Percentiles rank a stretch among this genome's conserved stretches.
These are phyloP conservation scores for Gambelia wislizenii DNA, from an alignment of 2,797 vertebrate species.

Conservation along the genomic window DNA sequence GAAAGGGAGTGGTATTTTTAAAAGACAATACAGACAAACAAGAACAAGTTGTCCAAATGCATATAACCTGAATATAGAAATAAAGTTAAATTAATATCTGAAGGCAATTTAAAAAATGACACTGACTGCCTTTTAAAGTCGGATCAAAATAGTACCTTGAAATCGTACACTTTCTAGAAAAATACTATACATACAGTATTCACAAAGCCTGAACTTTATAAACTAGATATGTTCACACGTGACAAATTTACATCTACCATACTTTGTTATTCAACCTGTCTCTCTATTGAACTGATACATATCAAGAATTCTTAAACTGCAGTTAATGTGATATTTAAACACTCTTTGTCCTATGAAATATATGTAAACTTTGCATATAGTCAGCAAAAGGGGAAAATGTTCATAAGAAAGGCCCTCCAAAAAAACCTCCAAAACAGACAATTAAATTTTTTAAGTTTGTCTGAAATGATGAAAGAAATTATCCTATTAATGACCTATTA, in stretches of 20 bases:
- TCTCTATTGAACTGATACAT: background rate
- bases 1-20: too few species aligned
- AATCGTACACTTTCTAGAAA: background rate
- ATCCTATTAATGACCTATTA: background rate
- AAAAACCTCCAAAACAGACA: too few species aligned
- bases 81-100: background rate
- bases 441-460: background rate
- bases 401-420: background rate
- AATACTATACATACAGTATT: background rate
- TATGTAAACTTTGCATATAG: background rate
- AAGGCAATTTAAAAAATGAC: background rate
- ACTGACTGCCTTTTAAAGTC: background rate
- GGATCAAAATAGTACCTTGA: background rate
- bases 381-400: background rate
- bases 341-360: background rate
- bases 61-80: too few species aligned
- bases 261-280: background rate
- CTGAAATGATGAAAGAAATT: background rate
- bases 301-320: background rate
- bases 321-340: background rate
- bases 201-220: too few species aligned
- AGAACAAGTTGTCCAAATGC: too few species aligned
- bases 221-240: too few species aligned
- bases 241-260: too few species aligned
- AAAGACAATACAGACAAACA: too few species aligned